Evolutionary conservation across 2,113 vertebrate genomes (phyloP).

Genomic region (Nothocercus nigrocapillus): DNA sequence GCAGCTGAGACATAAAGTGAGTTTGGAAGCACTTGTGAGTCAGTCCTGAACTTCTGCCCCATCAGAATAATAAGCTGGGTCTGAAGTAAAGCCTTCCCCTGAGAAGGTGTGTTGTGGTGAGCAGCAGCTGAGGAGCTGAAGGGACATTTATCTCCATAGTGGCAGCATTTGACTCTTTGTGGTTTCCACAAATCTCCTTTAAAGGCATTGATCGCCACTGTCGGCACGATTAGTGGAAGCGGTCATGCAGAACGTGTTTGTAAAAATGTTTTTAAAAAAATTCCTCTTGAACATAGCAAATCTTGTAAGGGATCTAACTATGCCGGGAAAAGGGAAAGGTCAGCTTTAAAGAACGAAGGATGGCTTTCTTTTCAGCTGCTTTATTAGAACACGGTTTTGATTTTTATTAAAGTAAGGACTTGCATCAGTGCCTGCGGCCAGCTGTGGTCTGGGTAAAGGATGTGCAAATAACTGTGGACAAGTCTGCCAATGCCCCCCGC

Average conservation of each 20-base stretch:
- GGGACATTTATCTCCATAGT: conserved; percentile 84
- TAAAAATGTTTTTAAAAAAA: conserved; percentile 70
- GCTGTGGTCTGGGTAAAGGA: neutral
- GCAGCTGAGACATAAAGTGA: conserved; percentile 41
- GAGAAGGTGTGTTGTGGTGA: conserved; percentile 79
- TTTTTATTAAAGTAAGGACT: conserved; percentile 30
- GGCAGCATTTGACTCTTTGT: conserved; percentile 80
- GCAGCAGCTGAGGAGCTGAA: conserved; percentile 70
- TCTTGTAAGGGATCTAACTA: conserved; percentile 62
- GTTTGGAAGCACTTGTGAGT: neutral
- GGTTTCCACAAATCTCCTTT: conserved; percentile 84
- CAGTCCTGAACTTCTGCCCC: conserved; percentile 62
- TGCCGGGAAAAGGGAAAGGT: conserved; percentile 25
- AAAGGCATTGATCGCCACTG: conserved; percentile 81
- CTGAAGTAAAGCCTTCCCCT: conserved; percentile 75
- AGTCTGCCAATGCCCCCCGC: neutral
- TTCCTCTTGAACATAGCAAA: conserved; percentile 32
- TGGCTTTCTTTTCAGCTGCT: conserved; percentile 34
- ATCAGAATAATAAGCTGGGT: conserved; percentile 63
- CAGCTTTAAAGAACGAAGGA: conserved; percentile 48
- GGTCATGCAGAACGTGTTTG: conserved; percentile 76
- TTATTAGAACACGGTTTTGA: conserved; percentile 6
- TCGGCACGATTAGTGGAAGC: conserved; percentile 76
- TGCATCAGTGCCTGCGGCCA: neutral
- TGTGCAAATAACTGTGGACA: neutral